These are phyloP conservation scores for Drosophila meridiana DNA, from an alignment of 2,888 invertebrate species.

Conservation along the genomic window DNA sequence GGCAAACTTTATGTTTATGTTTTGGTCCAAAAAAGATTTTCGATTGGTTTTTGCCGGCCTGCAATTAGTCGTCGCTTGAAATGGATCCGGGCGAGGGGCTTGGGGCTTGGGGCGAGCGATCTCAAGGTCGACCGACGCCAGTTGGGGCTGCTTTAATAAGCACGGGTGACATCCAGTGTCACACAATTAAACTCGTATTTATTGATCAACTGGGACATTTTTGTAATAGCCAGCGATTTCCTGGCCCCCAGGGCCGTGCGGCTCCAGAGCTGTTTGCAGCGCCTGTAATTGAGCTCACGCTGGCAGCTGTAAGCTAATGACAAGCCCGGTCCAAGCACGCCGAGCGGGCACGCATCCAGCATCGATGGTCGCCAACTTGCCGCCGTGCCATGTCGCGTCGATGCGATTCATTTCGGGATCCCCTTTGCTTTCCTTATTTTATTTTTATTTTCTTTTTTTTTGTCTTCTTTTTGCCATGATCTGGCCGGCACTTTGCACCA, in stretches of 20 bases:
- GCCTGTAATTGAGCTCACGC: slow-evolving; percentile 65
- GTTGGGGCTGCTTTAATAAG: slow-evolving; percentile 15
- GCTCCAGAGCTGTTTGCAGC: slow-evolving; percentile 27
- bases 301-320: slow-evolving; percentile 76
- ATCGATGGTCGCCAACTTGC: slow-evolving; percentile 16
- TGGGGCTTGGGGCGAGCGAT: not conserved
- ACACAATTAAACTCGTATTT: slow-evolving; percentile 75
- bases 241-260: slow-evolving; percentile 48
- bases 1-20: slow-evolving; percentile 42
- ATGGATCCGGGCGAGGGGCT: not conserved
- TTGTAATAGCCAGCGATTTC: slow-evolving; percentile 83
- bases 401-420: slow-evolving; percentile 39
- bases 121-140: slow-evolving; percentile 42
- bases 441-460: not conserved
- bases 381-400: slow-evolving; percentile 27
- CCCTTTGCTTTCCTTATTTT: not conserved
- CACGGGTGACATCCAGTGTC: slow-evolving; percentile 59
- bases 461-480: slow-evolving; percentile 15
- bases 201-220: slow-evolving; percentile 79
- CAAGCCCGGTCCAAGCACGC: slow-evolving; percentile 69
- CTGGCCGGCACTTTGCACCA: slow-evolving; percentile 73
- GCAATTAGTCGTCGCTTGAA: slow-evolving; percentile 58
- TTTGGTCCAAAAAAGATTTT: slow-evolving; percentile 49
- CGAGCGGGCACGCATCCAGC: slow-evolving; percentile 55
- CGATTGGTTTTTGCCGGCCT: slow-evolving; percentile 51